Evolutionary conservation across 2,888 invertebrate species (phyloP).

Genomic region (Parnassius smintheus): DNA sequence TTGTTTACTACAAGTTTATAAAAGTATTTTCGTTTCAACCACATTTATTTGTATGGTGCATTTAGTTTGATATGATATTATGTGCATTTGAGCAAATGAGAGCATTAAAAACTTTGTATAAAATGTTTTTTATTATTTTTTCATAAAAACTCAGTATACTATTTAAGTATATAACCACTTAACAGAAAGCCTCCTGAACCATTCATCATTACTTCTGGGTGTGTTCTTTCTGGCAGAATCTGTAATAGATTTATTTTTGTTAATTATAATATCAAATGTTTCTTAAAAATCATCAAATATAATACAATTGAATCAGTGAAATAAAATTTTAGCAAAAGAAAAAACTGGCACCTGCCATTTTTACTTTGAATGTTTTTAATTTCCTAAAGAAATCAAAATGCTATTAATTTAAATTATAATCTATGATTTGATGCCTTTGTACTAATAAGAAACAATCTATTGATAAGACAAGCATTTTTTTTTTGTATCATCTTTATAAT

Average conservation of each 20-base stretch:
- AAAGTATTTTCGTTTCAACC: conserved; percentile 5
- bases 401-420: too few relatives aligned
- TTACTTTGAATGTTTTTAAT: too few relatives aligned
- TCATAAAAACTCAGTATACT: conserved; percentile 28
- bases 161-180: conserved; percentile 83
- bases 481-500: too few relatives aligned
- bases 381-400: too few relatives aligned
- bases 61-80: conserved; percentile 63
- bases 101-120: conserved; percentile 52
- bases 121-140: conserved; percentile 28
- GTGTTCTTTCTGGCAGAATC: conserved; percentile 91
- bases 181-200: conserved; percentile 94
- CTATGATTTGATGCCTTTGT: too few relatives aligned
- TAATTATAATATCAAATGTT: too few relatives aligned
- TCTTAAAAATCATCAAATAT: too few relatives aligned
- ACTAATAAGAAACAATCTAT: too few relatives aligned
- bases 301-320: too few relatives aligned
- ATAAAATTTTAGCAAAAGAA: too few relatives aligned
- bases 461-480: too few relatives aligned
- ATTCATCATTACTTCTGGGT: conserved; percentile 96
- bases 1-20: conserved; percentile 3
- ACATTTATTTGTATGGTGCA: conserved; percentile 52
- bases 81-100: conserved; percentile 64
- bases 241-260: conserved; percentile 41
- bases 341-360: too few relatives aligned